Conservation (phyloP, 1,140 invertebrate species). For the Orius laevigatus region DNA sequence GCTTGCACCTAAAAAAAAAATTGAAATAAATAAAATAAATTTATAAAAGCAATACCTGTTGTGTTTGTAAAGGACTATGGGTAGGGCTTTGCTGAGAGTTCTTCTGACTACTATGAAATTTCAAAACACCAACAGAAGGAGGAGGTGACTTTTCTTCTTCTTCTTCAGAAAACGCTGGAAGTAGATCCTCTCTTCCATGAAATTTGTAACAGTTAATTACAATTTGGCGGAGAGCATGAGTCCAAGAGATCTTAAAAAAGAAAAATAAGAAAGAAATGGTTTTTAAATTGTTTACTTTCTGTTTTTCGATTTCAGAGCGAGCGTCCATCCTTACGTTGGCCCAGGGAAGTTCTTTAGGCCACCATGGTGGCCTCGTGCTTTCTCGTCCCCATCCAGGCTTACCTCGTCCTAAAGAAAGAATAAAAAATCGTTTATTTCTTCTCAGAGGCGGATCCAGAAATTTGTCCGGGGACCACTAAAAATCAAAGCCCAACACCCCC, state of each 20-base stretch:
- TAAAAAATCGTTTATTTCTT: neutral
- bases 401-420: constrained; percentile 48
- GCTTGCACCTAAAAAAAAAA: constrained; percentile 5
- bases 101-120: constrained; percentile 29
- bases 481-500: no score
- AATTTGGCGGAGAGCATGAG: constrained; percentile 89
- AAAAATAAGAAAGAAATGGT: constrained; percentile 11
- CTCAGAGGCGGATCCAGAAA: no score
- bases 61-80: neutral
- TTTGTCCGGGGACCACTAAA: no score
- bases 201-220: constrained; percentile 98
- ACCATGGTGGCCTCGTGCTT: constrained; percentile 88
- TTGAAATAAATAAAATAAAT: neutral
- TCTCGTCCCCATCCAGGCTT: constrained; percentile 96
- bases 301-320: constrained; percentile 87
- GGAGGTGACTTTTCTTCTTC: constrained; percentile 46
- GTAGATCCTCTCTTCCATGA: constrained; percentile 86
- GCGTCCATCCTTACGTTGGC: constrained; percentile 96
- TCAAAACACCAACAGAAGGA: constrained; percentile 43
- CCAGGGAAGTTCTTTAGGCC: constrained; percentile 94
- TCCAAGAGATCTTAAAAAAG: constrained; percentile 81
- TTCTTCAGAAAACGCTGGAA: constrained; percentile 86
- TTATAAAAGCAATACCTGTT: neutral
- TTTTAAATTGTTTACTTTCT: constrained; percentile 53
- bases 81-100: constrained; percentile 4